phyloP scores from a whole-genome alignment of 2,113 vertebrate genomes.

The Cebidichthys violaceus region DNA sequence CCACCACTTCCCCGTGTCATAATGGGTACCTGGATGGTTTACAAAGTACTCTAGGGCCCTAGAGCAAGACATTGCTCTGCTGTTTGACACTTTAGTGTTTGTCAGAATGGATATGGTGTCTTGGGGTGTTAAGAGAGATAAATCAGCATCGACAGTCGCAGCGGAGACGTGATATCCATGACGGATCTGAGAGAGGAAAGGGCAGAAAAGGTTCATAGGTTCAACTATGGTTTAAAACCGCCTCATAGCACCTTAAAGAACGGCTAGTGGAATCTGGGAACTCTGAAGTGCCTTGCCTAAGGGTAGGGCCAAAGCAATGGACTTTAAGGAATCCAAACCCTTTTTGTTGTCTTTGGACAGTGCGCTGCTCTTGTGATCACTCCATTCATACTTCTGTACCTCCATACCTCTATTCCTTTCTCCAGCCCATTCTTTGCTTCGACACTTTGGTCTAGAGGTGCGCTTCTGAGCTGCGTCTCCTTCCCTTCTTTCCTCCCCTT shows the following conservation, averaged over 20 bases:
- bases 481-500: background rate
- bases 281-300: conserved; percentile 35
- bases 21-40: background rate
- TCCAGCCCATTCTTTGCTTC: background rate
- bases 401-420: background rate
- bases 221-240: background rate
- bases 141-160: background rate
- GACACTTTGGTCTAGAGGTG: background rate
- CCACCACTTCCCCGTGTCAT: background rate
- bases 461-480: background rate
- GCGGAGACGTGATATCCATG: conserved; percentile 1
- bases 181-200: background rate
- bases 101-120: conserved; percentile 16
- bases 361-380: background rate
- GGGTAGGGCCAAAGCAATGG: background rate
- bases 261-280: background rate
- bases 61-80: conserved; percentile 1
- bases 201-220: no score
- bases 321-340: background rate
- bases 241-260: fast-evolving
- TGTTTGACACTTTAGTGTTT: background rate
- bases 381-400: background rate
- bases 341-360: conserved; percentile 13
- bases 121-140: background rate
- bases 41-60: background rate